A percentile compares a stretch with the other conserved stretches of the same genome.
Conservation (phyloP, 2,888 invertebrate genomes). For the Carabus problematicus region DNA sequence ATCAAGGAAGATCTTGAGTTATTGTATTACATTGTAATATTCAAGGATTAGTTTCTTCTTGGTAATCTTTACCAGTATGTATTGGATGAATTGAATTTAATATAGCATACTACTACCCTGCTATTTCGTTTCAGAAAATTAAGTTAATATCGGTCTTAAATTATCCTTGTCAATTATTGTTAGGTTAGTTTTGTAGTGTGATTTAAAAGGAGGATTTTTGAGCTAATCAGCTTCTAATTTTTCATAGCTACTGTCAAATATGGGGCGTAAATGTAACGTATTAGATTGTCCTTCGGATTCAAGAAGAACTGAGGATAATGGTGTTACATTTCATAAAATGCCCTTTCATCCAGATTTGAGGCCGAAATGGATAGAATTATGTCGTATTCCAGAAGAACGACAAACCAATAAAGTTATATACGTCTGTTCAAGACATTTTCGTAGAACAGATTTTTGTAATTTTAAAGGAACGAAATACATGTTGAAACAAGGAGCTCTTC, state of each 20-base stretch:
- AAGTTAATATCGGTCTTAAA: too few relatives aligned
- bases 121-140: too few relatives aligned
- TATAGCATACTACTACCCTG: too few relatives aligned
- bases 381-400: conserved; percentile 64
- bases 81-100: too few relatives aligned
- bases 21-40: too few relatives aligned
- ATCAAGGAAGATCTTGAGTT: too few relatives aligned
- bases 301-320: conserved; percentile 67
- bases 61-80: too few relatives aligned
- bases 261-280: conserved; percentile 72
- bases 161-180: too few relatives aligned
- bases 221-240: too few relatives aligned
- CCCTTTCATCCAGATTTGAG: conserved; percentile 69
- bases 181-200: too few relatives aligned
- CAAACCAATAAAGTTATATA: conserved; percentile 66
- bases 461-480: conserved; percentile 75
- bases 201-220: too few relatives aligned
- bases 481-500: conserved; percentile 73
- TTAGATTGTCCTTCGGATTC: conserved; percentile 69
- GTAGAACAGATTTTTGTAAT: conserved; percentile 74
- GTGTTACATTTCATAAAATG: conserved; percentile 79
- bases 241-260: conserved; percentile 50
- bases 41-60: too few relatives aligned
- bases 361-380: conserved; percentile 71
- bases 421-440: conserved; percentile 80